Percentiles rank a stretch among this genome's conserved stretches.
phyloP scores from a whole-genome alignment of 2,797 vertebrate genomes.

The Enteromius mattozi region DNA sequence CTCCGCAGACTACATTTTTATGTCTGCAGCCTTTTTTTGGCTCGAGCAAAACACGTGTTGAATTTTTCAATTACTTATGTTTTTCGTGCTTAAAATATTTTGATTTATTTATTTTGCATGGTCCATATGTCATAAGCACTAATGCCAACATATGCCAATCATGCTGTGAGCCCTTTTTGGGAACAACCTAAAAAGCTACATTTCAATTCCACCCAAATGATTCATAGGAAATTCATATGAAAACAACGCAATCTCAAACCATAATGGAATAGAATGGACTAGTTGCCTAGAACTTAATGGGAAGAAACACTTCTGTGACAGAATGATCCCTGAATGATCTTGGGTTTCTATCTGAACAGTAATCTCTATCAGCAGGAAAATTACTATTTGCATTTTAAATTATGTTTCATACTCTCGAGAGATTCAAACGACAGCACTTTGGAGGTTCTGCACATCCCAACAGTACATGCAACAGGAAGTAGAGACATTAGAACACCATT shows the following conservation, averaged over 20 bases:
- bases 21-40: not conserved
- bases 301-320: not conserved
- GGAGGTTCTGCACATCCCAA: not conserved
- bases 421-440: not conserved
- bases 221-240: not conserved
- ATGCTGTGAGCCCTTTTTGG: not conserved
- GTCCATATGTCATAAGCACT: not conserved
- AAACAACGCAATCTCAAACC: not conserved
- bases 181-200: not conserved
- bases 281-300: not conserved
- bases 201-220: not conserved
- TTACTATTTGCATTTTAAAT: slow-evolving; percentile 5
- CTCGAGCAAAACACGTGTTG: not conserved
- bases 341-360: not conserved
- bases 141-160: not conserved
- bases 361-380: slow-evolving; percentile 5
- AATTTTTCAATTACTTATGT: not conserved
- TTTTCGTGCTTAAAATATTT: not conserved
- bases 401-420: not conserved
- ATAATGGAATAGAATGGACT: not conserved
- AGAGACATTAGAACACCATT: slow-evolving; percentile 1
- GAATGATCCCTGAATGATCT: slow-evolving; percentile 3
- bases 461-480: slow-evolving; percentile 12
- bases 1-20: not conserved
- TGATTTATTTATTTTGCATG: not conserved